Evolutionary conservation across 2,113 vertebrate genomes (phyloP), one percentile per base, ranked within the genome.

Genomic region (Mixornis gularis): DNA sequence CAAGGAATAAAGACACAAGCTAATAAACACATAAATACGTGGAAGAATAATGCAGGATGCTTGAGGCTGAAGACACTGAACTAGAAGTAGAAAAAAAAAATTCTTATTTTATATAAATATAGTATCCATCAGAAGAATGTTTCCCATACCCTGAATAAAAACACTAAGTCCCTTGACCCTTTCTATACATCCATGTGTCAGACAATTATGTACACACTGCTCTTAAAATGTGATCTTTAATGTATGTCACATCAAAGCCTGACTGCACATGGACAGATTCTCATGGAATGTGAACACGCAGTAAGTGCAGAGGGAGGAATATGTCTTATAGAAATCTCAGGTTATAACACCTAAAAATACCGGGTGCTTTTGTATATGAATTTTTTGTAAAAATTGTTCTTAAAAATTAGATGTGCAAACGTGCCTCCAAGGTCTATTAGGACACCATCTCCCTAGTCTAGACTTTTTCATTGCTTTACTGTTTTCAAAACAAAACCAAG

Each of bases 201-300:
- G 79, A 56, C 43, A 85, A 92, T 89, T 79, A 79, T 14, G 13
- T 60, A 70, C 65, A 62, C 1, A 2, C 34, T 93, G 48, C 26
- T 79, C 44, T 87, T 90, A 95, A 93, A 96, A 68, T 41, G 27
- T 68, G 56, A 26, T 85, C 51, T 83, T 89, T 89, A 38, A 62
- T 93, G 17, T 77, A 36, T 48, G 32, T 79, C 68, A 81, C 72
- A 79, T 93, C 85, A 89, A 94, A 93, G 64, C 34, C 43, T 18
- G 53, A 36, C 40, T 83, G 40, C 87, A 90, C 30, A 38, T 19
- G 59, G 78, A 40, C 55, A 87, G 58, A 60, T 66, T 77, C 40
- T 82, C 56, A 20, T 20, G 49, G 55, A 92, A 59, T 32, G 51
- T 7, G 18, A 81, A 32, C n/a, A 17, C 9, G 19, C 30, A 77